These are phyloP conservation scores for Gorsachius goisagi DNA, from an alignment of 2,113 vertebrate genomes.

Conservation along the genomic window DNA sequence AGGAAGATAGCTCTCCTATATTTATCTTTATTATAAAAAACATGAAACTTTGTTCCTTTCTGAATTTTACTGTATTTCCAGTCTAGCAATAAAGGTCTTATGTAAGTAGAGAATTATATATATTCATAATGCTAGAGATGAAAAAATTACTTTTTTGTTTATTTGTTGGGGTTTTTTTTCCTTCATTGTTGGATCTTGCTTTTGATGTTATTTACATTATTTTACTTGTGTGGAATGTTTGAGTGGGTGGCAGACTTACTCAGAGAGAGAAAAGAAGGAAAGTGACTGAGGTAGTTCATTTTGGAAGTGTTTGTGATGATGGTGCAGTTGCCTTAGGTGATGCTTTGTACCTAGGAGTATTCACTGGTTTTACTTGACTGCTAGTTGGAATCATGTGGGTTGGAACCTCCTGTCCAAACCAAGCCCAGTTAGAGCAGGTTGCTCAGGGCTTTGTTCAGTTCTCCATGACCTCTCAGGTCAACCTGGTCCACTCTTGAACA, in stretches of 20 bases:
- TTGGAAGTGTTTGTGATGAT: not conserved
- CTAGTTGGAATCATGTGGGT: not conserved
- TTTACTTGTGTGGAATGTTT: not conserved
- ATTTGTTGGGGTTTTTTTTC: not conserved
- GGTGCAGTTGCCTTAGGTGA: not conserved
- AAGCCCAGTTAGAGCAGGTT: not conserved
- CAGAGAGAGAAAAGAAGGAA: not conserved
- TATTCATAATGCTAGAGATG: not conserved
- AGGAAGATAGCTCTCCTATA: not conserved
- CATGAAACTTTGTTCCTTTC: not conserved
- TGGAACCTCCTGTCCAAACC: not conserved
- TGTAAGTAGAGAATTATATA: not conserved
- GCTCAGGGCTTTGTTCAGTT: not conserved
- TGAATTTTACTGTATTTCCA: not conserved
- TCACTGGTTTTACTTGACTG: not conserved
- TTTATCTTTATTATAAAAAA: not conserved
- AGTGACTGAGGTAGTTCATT: not conserved
- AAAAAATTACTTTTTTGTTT: not conserved
- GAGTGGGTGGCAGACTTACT: not conserved
- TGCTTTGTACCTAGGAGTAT: not conserved
- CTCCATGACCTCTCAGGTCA: not conserved
- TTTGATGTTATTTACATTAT: not conserved
- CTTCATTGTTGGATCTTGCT: not conserved
- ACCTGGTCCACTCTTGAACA: not conserved
- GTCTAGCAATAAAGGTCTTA: not conserved